Percentiles rank a stretch among this genome's conserved stretches.
phyloP scores from a whole-genome alignment of 1,140 invertebrate genomes.

The Hyles euphorbiae region DNA sequence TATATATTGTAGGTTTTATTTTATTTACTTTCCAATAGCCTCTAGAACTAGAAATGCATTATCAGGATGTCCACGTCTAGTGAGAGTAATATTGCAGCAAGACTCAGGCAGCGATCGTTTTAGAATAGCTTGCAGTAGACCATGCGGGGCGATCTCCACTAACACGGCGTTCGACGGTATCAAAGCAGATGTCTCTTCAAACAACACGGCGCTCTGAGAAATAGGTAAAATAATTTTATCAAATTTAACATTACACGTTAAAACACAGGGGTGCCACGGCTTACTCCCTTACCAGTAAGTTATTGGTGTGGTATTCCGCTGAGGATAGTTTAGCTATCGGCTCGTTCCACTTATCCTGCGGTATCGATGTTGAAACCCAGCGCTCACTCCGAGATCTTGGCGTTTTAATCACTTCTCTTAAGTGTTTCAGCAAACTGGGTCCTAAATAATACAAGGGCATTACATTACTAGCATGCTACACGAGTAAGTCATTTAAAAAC shows the following conservation, averaged over 20 bases:
- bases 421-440: slow-evolving; percentile 80
- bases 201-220: slow-evolving; percentile 81
- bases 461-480: too few relatives aligned
- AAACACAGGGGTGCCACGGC: too few relatives aligned
- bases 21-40: slow-evolving; percentile 80
- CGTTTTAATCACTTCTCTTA: slow-evolving; percentile 80
- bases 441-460: slow-evolving; percentile 51
- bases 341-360: slow-evolving; percentile 81
- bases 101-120: slow-evolving; percentile 68
- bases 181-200: slow-evolving; percentile 85
- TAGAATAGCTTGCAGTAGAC: slow-evolving; percentile 82
- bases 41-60: slow-evolving; percentile 80
- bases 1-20: too few relatives aligned
- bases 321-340: slow-evolving; percentile 81
- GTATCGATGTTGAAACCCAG: slow-evolving; percentile 91
- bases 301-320: slow-evolving; percentile 94
- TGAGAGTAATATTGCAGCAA: slow-evolving; percentile 83
- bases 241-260: too few relatives aligned
- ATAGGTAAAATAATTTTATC: too few relatives aligned
- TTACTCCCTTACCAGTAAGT: slow-evolving; percentile 76
- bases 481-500: too few relatives aligned
- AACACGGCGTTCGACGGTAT: slow-evolving; percentile 86
- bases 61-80: slow-evolving; percentile 82
- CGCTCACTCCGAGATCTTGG: slow-evolving; percentile 81
- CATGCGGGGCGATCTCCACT: slow-evolving; percentile 88